Base-by-base conservation (phyloP, 2,888 invertebrate species). In the Hetaerina titia region DNA sequence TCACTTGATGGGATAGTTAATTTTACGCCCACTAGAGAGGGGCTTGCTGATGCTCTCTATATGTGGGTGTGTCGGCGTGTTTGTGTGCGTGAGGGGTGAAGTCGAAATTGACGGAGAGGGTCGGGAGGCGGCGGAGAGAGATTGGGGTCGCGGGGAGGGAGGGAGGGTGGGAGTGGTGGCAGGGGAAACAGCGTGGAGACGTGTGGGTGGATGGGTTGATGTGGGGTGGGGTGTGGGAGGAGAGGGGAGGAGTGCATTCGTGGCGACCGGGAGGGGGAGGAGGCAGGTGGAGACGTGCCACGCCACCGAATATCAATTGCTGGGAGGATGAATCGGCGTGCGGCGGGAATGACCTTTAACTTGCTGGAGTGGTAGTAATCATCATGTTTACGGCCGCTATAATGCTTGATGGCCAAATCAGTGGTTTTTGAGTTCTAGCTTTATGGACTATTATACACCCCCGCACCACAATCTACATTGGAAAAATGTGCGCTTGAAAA, bases 341-440 rank as follows among this genome's bases (percentile, higher is more conserved):
- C 92, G 64, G 17, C 56, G 92, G 92, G 92, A 92, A 92, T 92
- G 92, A 92, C 92, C 92, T 92, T 92, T 92, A 92, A 92, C 92
- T 92, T 92, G 92, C 69, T 60, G 56, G 92, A 69, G 81, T 81
- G 81, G 92, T 25, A n/a, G 69, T 45, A 22, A 92, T 69, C 92
- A 69, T 92, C 69, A 45, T 56, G 92, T 64, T 92, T 92, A 92
- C 92, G 64, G 92, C 92, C 69, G 64, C 74, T 74, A 69, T 92
- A 69, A 92, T 64, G 64, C 69, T 92, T 69, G 11, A 69, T 92
- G 92, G 45, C 92, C 56, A 31, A 31, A 64, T 92, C 92, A 69
- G 22, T 25, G 69, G 69, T 92, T 92, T 92, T 92, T 92, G 92
- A 56, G 19, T n/a, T 31, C n/a, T 11, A 89, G 22, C 22, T 31